Evolutionary conservation across 2,113 vertebrate genomes (phyloP).

Genomic region (Garra rufa): DNA sequence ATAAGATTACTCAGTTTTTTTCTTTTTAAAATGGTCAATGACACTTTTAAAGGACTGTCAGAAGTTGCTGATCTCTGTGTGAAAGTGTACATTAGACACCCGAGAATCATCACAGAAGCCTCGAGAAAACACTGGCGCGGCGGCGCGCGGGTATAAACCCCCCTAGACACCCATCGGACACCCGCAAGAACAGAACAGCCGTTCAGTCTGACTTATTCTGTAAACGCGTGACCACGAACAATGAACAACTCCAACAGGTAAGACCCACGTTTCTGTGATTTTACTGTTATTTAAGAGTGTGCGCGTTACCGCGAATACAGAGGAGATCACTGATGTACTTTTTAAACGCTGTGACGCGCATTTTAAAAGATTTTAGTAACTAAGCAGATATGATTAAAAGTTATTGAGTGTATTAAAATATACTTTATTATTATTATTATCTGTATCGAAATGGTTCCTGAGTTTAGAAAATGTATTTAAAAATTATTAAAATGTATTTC

Average conservation of each 20-base stretch:
- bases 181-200: not conserved
- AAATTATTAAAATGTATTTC: no score
- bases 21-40: no score
- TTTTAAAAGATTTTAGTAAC: not conserved
- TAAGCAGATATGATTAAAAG: not conserved
- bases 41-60: no score
- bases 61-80: no score
- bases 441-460: not conserved
- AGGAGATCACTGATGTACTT: not conserved
- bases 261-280: not conserved
- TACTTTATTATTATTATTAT: not conserved
- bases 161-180: not conserved
- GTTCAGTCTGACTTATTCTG: not conserved
- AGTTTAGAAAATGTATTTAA: no score
- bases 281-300: no score
- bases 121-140: no score
- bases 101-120: no score
- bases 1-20: no score
- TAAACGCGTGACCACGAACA: not conserved
- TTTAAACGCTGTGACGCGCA: not conserved
- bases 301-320: not conserved
- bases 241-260: not conserved
- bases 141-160: constrained; percentile 1
- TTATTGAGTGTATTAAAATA: no score
- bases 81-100: no score